phyloP scores from a whole-genome alignment of 2,113 vertebrate species.

The Dolichotis patagonum region DNA sequence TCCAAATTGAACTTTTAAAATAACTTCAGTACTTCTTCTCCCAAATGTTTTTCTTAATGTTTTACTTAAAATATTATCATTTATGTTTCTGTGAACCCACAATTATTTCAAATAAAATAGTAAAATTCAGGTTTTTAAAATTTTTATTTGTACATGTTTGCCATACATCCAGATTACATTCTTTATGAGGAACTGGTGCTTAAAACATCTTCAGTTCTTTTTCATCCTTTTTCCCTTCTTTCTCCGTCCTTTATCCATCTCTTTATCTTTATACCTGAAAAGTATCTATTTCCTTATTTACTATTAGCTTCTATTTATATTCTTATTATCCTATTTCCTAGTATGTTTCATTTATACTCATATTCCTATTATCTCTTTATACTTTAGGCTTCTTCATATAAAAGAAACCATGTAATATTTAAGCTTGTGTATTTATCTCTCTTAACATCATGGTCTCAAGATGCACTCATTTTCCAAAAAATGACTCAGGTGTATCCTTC shows the following conservation, averaged over 20 bases:
- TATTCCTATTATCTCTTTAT: background rate
- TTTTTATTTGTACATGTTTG: background rate
- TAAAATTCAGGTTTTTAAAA: background rate
- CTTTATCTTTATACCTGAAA: background rate
- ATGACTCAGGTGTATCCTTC: background rate
- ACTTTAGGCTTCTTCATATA: background rate
- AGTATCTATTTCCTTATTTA: background rate
- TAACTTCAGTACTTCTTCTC: background rate
- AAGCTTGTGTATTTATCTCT: background rate
- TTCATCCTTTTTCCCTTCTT: background rate
- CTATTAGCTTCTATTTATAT: background rate
- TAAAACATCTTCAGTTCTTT: no score
- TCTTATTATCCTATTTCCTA: background rate
- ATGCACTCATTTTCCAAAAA: background rate
- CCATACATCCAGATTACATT: background rate
- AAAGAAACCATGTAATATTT: background rate
- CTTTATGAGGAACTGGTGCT: background rate
- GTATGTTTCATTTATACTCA: background rate
- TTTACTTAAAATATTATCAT: slow-evolving; percentile 44
- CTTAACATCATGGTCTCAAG: background rate
- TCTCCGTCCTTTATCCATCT: background rate
- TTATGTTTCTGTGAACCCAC: background rate
- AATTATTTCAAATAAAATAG: slow-evolving; percentile 21
- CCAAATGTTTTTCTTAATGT: slow-evolving; percentile 30
- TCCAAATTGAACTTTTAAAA: slow-evolving; percentile 43